These are phyloP conservation scores for Lagorchestes hirsutus DNA, from an alignment of 2,797 vertebrate species.

Conservation along the genomic window DNA sequence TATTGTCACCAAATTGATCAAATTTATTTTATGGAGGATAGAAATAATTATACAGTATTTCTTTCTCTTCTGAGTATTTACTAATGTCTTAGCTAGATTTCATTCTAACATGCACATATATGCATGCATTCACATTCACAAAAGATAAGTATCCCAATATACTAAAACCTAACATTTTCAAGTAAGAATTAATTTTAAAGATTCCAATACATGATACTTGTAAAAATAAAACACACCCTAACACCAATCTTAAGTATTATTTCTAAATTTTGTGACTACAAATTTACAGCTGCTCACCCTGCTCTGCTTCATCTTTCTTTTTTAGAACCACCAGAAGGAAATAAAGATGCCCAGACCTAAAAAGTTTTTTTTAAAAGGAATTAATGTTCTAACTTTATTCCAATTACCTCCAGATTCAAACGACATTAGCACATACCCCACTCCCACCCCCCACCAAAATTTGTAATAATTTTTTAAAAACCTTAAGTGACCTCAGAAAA, in stretches of 20 bases:
- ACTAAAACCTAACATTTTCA: conserved; percentile 55
- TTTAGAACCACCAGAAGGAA: conserved; percentile 32
- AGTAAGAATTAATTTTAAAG: conserved; percentile 56
- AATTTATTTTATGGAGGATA: not conserved
- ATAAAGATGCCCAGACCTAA: conserved; percentile 15
- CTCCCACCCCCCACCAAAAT: not conserved
- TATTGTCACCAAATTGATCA: conserved; percentile 32
- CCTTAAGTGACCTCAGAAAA: not conserved
- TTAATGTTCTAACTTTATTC: conserved; percentile 59
- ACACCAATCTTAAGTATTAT: conserved; percentile 21
- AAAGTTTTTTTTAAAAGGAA: conserved; percentile 42
- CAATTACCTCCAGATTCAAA: conserved; percentile 37
- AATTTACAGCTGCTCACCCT: conserved; percentile 45
- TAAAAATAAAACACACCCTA: conserved; percentile 49
- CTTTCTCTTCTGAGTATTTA: not conserved
- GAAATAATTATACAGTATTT: not conserved
- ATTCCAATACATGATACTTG: conserved; percentile 19
- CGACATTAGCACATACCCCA: conserved; percentile 40
- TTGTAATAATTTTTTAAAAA: not conserved
- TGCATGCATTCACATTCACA: not conserved
- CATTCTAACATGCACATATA: not conserved
- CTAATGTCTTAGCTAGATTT: not conserved
- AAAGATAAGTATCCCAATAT: conserved; percentile 42
- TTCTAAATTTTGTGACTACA: conserved; percentile 33
- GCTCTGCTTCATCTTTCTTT: conserved; percentile 45